Conservation (phyloP, 2,797 vertebrate species). For the Eutrigla gurnardus region DNA sequence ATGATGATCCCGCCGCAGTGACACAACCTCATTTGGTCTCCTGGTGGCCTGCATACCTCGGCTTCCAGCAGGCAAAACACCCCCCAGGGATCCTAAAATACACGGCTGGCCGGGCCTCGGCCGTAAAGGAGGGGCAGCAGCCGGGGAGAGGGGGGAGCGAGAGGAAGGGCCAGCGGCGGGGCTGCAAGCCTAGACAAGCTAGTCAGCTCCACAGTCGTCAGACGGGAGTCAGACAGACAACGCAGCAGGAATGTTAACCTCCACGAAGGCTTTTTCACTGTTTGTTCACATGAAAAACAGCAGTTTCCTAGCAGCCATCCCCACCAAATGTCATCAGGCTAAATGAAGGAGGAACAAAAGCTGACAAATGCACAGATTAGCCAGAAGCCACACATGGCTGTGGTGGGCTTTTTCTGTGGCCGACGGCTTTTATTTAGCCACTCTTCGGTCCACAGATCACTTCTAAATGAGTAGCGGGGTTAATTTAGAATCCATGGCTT, state of each 20-base stretch:
- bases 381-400: not conserved
- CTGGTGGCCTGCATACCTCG: slow-evolving; percentile 72
- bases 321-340: not conserved
- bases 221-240: slow-evolving; percentile 43
- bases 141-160: slow-evolving; percentile 26
- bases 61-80: slow-evolving; percentile 76
- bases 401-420: slow-evolving; percentile 12
- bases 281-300: not conserved
- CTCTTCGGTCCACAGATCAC: slow-evolving; percentile 40
- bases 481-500: slow-evolving; percentile 59
- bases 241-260: slow-evolving; percentile 57
- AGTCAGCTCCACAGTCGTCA: slow-evolving; percentile 51
- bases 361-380: not conserved
- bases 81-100: slow-evolving; percentile 79
- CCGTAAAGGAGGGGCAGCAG: slow-evolving; percentile 52
- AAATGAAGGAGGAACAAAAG: not conserved
- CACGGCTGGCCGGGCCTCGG: slow-evolving; percentile 40
- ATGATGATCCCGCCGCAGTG: slow-evolving; percentile 64
- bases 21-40: slow-evolving; percentile 81
- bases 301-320: not conserved
- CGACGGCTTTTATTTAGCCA: slow-evolving; percentile 60
- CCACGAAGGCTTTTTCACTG: not conserved
- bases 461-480: slow-evolving; percentile 59
- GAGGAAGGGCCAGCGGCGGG: slow-evolving; percentile 52
- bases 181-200: slow-evolving; percentile 74